These are phyloP conservation scores for Scaptomyza reducta DNA, from an alignment of 2,888 invertebrate species.

Conservation along the genomic window DNA sequence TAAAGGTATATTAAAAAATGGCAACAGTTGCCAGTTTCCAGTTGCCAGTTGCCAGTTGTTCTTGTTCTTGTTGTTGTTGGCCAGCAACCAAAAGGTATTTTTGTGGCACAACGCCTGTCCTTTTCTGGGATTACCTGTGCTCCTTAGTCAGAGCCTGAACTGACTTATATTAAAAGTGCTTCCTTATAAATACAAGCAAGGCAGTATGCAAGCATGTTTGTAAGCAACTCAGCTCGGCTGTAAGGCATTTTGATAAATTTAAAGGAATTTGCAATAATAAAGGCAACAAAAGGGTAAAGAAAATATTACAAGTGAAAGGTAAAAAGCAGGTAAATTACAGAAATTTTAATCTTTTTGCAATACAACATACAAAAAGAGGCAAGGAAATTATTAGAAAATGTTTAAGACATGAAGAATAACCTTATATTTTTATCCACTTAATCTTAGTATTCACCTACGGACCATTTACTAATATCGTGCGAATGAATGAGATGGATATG, in stretches of 20 bases:
- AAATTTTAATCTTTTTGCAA: no score
- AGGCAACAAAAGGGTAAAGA: constrained; percentile 12
- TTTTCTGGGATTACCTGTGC: constrained; percentile 6
- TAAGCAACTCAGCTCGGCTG: background rate
- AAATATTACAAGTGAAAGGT: no score
- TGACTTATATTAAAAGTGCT: constrained; percentile 11
- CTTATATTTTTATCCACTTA: no score
- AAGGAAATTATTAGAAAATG: no score
- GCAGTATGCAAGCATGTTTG: background rate
- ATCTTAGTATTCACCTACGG: no score
- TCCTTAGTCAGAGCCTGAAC: constrained; percentile 12
- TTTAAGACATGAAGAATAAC: no score
- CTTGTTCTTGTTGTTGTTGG: no score
- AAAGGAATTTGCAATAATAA: constrained; percentile 52
- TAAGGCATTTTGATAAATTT: constrained; percentile 40
- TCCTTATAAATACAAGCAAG: constrained; percentile 14
- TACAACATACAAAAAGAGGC: no score
- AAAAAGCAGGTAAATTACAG: no score
- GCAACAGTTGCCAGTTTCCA: constrained; percentile 15
- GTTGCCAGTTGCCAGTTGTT: no score
- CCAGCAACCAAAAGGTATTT: constrained; percentile 22
- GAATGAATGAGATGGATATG: no score
- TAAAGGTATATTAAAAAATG: constrained; percentile 25
- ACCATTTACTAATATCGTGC: no score
- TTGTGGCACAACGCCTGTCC: constrained; percentile 12